Evolutionary conservation across 2,888 invertebrate genomes (phyloP).

Genomic region (Meteorus cinctellus): DNA sequence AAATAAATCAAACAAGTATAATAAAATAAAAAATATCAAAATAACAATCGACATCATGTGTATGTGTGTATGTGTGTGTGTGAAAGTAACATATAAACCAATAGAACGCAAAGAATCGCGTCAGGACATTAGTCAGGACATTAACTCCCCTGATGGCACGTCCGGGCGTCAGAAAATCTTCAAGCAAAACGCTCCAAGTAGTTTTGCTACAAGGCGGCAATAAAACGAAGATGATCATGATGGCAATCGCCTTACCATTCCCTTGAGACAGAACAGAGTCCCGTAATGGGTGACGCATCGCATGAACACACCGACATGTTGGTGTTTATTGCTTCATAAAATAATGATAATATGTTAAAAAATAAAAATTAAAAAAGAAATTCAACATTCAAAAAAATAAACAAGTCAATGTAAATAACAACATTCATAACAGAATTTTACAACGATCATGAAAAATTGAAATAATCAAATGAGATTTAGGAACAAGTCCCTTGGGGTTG

Average conservation of each 20-base stretch:
- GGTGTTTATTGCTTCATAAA: conserved; percentile 8
- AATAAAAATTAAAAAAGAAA: not conserved
- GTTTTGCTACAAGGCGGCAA: conserved; percentile 28
- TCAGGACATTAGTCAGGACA: conserved; percentile 25
- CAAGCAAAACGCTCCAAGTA: conserved; percentile 31
- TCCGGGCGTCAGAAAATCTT: conserved; percentile 22
- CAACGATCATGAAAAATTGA: conserved; percentile 13
- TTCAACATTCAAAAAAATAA: not conserved
- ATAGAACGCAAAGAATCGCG: not conserved
- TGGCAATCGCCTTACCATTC: conserved; percentile 35
- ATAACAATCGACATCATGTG: not conserved
- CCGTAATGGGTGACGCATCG: conserved; percentile 10
- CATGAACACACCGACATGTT: not conserved
- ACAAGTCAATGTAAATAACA: not conserved
- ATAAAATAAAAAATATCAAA: not conserved
- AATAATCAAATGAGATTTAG: conserved; percentile 18
- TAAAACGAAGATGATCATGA: conserved; percentile 37
- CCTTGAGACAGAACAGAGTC: conserved; percentile 22
- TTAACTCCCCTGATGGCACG: conserved; percentile 15
- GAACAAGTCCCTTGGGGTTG: conserved; percentile 16
- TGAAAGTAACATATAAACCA: not conserved
- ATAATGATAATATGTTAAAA: not conserved
- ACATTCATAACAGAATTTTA: not conserved
- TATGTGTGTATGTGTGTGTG: not conserved
- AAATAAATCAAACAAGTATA: not conserved